phyloP scores from a whole-genome alignment of 2,797 vertebrate species.

The Apogon hyalosoma region DNA sequence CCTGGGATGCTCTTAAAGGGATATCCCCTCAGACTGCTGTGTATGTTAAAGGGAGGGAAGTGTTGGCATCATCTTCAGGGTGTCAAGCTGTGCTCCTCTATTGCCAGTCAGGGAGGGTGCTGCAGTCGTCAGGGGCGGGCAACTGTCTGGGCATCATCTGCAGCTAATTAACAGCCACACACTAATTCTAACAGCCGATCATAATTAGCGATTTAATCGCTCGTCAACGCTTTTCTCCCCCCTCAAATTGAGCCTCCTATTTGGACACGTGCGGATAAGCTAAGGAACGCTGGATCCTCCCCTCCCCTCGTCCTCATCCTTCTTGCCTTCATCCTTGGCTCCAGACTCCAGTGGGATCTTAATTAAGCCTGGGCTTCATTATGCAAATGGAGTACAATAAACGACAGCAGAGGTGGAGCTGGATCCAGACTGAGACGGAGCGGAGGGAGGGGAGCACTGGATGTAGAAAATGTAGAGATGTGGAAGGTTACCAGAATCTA shows the following conservation, averaged over 20 bases:
- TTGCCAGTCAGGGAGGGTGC: slow-evolving; percentile 75
- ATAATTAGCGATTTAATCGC: slow-evolving; percentile 87
- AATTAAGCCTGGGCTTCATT: slow-evolving; percentile 88
- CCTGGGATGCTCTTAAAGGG: slow-evolving; percentile 83
- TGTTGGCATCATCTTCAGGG: slow-evolving; percentile 76
- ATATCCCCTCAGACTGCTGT: slow-evolving; percentile 70
- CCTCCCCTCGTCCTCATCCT: slow-evolving; percentile 62
- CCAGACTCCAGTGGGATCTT: slow-evolving; percentile 87
- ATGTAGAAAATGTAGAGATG: slow-evolving; percentile 69
- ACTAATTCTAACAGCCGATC: slow-evolving; percentile 85
- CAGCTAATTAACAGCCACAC: slow-evolving; percentile 84
- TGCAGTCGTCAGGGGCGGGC: slow-evolving; percentile 76
- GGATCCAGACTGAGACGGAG: slow-evolving; percentile 70
- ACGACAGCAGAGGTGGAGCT: slow-evolving; percentile 81
- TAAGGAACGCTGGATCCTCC: slow-evolving; percentile 72
- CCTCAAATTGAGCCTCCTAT: slow-evolving; percentile 77
- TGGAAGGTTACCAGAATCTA: slow-evolving; percentile 63
- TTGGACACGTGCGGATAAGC: slow-evolving; percentile 82
- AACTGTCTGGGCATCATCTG: slow-evolving; percentile 84
- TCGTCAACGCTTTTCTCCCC: slow-evolving; percentile 77
- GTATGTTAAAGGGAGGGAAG: slow-evolving; percentile 72
- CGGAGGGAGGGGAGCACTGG: slow-evolving; percentile 60
- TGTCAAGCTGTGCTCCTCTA: slow-evolving; percentile 76
- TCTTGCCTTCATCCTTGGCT: slow-evolving; percentile 77
- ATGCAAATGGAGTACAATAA: slow-evolving; percentile 88